Evolutionary conservation across 2,113 vertebrate species (phyloP), one percentile per base, ranked within the genome.

Genomic region (Mesitornis unicolor): DNA sequence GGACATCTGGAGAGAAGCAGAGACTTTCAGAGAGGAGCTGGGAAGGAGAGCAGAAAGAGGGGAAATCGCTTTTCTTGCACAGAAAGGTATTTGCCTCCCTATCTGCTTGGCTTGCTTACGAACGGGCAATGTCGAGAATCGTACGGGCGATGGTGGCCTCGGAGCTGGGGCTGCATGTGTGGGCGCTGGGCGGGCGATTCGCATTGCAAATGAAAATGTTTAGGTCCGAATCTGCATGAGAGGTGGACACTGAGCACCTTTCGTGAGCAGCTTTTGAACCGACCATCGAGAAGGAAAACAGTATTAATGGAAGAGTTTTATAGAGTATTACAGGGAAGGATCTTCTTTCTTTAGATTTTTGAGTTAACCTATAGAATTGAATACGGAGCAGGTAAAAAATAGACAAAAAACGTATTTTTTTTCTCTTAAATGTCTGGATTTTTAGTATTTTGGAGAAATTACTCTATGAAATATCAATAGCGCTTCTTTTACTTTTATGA

Each of bases 71-170:
- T 83, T 94, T 76, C 76, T 92, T 91, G 86, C 81, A 61, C 53
- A 43, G 84, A 87, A 91, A 95, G 90, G 92, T 95, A 90, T 95
- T 95, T 96, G 88, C 90, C 93, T 95, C 95, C 42, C 2, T 90
- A 25, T 80, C 87, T 56, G 76, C 92, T 93, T 60, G 85, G 75
- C 60, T 96, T 92, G 84, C 81, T 96, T 70, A 59, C 29, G 45
- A 5, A 53, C 3, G 56, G 60, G 61, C 67, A 18, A 16, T 9
- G 14, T 22, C 33, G 65, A 56, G 56, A 18, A 33, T 16, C 16
- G 76, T 47, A n/a, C 0, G 38, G 77, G 91, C 4, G 35, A 7
- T 0, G 47, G 95, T 67, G 61, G 67, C 90, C 88, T 77, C 0
- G 6, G 79, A 28, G 77, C 80, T 0, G 22, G 68, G 74, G 85